A percentile compares a stretch with the other conserved stretches of the same genome.
phyloP scores from a whole-genome alignment of 2,797 vertebrate genomes.

The Myripristis murdjan region DNA sequence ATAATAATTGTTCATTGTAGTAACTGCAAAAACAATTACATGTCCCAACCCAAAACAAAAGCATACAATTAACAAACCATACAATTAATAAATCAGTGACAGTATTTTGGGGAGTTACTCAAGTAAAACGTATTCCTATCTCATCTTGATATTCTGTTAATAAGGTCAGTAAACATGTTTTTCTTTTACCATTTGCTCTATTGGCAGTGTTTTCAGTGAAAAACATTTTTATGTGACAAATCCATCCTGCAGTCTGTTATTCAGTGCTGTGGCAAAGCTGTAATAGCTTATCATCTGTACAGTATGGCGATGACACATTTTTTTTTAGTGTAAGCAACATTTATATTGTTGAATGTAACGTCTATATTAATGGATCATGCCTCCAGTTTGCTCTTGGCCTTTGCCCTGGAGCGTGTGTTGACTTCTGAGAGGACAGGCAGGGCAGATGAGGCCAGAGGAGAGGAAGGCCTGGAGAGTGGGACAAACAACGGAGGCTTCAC shows the following conservation, averaged over 20 bases:
- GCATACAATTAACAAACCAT: slow-evolving; percentile 24
- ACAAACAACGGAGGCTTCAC: slow-evolving; percentile 74
- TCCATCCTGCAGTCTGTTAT: neutral
- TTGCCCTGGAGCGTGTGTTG: slow-evolving; percentile 81
- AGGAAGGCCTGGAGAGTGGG: slow-evolving; percentile 56
- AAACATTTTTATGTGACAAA: neutral
- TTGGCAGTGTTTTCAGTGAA: no score
- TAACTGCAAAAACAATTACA: slow-evolving; percentile 13
- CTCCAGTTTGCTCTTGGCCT: slow-evolving; percentile 76
- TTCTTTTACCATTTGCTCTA: no score
- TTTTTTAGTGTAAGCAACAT: neutral
- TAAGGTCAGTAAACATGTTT: neutral
- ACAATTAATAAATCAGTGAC: slow-evolving; percentile 22
- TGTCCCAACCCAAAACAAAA: slow-evolving; percentile 28
- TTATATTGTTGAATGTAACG: neutral
- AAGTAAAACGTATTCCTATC: slow-evolving; percentile 16
- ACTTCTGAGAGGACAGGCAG: slow-evolving; percentile 69
- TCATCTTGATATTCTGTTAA: no score
- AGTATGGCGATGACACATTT: neutral
- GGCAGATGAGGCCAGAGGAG: slow-evolving; percentile 34
- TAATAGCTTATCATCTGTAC: neutral
- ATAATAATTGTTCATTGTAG: neutral
- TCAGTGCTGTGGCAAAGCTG: neutral
- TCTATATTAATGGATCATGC: slow-evolving; percentile 44
- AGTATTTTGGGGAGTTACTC: neutral